Percentiles rank a stretch among this genome's conserved stretches.
phyloP scores from a whole-genome alignment of 2,888 invertebrate species.

The Odontothrips loti region DNA sequence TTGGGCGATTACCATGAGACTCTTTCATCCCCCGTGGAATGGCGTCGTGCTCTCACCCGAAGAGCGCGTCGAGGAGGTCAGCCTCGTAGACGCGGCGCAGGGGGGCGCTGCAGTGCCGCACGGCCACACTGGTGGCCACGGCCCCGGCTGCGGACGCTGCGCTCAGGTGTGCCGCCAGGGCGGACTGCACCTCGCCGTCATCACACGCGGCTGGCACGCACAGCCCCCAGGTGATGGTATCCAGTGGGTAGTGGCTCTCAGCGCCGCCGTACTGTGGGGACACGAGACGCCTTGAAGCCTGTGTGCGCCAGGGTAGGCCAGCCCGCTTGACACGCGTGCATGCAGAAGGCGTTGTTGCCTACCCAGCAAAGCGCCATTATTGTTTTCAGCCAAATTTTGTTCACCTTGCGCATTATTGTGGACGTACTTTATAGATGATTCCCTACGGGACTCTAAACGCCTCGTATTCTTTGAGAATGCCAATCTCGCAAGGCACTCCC shows the following conservation, averaged over 20 bases:
- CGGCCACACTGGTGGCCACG: neutral
- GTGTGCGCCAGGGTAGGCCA: too few relatives aligned
- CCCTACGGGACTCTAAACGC: too few relatives aligned
- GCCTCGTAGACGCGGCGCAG: slow-evolving; percentile 1
- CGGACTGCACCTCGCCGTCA: slow-evolving; percentile 30
- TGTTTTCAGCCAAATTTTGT: too few relatives aligned
- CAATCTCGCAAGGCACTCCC: too few relatives aligned
- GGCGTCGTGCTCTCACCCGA: slow-evolving; percentile 21
- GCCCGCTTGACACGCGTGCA: too few relatives aligned
- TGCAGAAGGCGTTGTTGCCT: too few relatives aligned
- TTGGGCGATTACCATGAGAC: too few relatives aligned
- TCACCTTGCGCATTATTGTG: too few relatives aligned
- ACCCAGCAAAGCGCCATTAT: too few relatives aligned
- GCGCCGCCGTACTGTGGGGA: slow-evolving; percentile 31
- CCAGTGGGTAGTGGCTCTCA: slow-evolving; percentile 31
- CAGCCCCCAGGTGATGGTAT: slow-evolving; percentile 33
- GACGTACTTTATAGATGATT: too few relatives aligned
- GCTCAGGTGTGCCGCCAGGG: slow-evolving; percentile 28
- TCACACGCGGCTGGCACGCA: slow-evolving; percentile 33
- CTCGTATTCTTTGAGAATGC: too few relatives aligned
- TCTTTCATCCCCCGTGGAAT: too few relatives aligned
- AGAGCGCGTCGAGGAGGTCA: neutral
- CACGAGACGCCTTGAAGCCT: neutral
- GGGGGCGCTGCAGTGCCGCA: slow-evolving; percentile 1
- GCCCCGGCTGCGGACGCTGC: neutral